Evolutionary conservation across 2,888 invertebrate genomes (phyloP), one percentile per base, ranked within the genome.

Genomic region (Junonia oenone): DNA sequence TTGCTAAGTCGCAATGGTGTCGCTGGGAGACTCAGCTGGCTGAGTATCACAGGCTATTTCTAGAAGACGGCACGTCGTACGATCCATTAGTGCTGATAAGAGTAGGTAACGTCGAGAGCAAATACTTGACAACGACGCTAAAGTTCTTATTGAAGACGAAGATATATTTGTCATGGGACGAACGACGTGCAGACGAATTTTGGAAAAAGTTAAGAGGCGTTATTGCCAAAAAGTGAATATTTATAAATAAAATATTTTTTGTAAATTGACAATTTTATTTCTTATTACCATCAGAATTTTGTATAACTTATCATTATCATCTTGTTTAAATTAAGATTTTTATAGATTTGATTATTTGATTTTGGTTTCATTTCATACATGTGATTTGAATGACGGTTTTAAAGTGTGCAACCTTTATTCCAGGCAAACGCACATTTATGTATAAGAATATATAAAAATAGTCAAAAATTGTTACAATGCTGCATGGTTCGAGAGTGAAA

Each of bases 1-100:
- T 94, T 72, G 92, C 93, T 0, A 91, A 92, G 66, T 93, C 94
- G 22, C 93, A 94, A 56, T 95, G 95, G 95, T 93, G 93, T 69
- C 83, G 93, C 35, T 93, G 94, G 92, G 95, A 95, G 69, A 92
- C 93, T 9, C 93, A 93, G 65, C 82, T 94, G 17, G 94, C 94
- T 0, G 93, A 94, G 64, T 91, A 93, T 68, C 92, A 93, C 63
- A 85, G 93, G 53, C 76, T 93, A 55, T 92, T 93, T 62, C 81
- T 92, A 22, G 91, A 92, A 66, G 91, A 92, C 57, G 91, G 91
- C 1, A 91, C 83, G 0, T 74, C 81, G 0, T 91, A 92, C 55
- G 92, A 93, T 63, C 91, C 92, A 2, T 71, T 94, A 52, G 90
- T 95, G 13, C 79, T 94, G 65, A 86, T 95, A 14, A 91, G 92